Evolutionary conservation across 2,888 invertebrate species (phyloP).

Genomic region (Nowickia ferox): DNA sequence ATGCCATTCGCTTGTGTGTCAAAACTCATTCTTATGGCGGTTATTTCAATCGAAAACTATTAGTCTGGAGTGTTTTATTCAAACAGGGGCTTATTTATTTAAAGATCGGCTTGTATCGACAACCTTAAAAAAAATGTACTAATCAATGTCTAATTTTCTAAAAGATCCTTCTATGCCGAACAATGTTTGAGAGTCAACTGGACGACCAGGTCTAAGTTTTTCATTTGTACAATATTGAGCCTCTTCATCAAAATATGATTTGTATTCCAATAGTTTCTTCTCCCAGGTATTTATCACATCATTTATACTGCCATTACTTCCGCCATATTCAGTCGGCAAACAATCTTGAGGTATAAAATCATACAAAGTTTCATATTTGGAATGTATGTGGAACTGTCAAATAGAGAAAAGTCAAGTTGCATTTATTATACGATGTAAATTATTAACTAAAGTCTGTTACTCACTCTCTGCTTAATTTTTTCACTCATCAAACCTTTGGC

Average conservation of each 20-base stretch:
- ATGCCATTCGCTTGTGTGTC: no score
- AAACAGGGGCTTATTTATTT: no score
- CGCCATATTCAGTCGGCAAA: slow-evolving; percentile 88
- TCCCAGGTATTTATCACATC: slow-evolving; percentile 81
- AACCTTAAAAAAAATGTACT: slow-evolving; percentile 56
- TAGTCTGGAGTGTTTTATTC: no score
- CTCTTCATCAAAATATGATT: slow-evolving; percentile 81
- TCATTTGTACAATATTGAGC: slow-evolving; percentile 80
- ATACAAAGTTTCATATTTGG: slow-evolving; percentile 86
- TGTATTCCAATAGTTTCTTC: slow-evolving; percentile 79
- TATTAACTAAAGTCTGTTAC: slow-evolving; percentile 71
- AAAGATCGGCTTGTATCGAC: neutral
- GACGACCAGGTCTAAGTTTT: slow-evolving; percentile 79
- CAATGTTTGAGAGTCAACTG: slow-evolving; percentile 78
- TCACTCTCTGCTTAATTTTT: slow-evolving; percentile 86
- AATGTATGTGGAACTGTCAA: slow-evolving; percentile 81
- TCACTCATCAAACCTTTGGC: slow-evolving; percentile 86
- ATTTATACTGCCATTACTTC: slow-evolving; percentile 84
- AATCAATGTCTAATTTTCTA: slow-evolving; percentile 82
- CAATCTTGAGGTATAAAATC: slow-evolving; percentile 86
- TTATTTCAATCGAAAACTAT: no score
- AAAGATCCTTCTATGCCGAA: slow-evolving; percentile 82
- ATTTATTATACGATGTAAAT: neutral
- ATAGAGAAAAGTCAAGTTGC: neutral
- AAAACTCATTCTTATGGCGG: no score